Conservation (phyloP, 2,113 vertebrate genomes). For the Motacilla alba region DNA sequence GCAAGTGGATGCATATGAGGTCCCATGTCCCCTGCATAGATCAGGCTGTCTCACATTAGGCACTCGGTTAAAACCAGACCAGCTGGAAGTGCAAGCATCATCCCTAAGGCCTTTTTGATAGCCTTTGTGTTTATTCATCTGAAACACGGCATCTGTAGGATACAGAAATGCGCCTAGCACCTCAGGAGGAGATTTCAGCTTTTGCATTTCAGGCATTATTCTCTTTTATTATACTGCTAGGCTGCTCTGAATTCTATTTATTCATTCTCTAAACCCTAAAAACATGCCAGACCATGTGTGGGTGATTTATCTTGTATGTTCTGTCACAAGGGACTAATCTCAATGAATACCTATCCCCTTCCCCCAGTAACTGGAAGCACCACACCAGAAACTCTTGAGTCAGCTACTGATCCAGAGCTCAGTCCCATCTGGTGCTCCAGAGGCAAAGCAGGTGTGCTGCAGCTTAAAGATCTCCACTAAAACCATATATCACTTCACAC, state of each 20-base stretch:
- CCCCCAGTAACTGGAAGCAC: background rate
- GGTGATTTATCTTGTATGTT: background rate
- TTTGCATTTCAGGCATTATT: background rate
- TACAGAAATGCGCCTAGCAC: background rate
- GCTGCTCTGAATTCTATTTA: background rate
- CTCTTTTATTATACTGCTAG: background rate
- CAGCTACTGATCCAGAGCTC: background rate
- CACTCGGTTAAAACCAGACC: background rate
- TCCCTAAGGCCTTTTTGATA: background rate
- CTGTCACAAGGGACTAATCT: background rate
- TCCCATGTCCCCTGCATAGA: accelerated
- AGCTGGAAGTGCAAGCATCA: background rate
- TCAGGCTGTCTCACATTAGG: accelerated
- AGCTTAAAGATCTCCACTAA: background rate
- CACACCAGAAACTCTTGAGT: background rate
- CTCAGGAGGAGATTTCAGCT: background rate
- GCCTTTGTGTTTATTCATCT: background rate
- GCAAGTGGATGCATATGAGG: accelerated
- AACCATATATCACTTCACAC: background rate
- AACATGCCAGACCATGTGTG: accelerated
- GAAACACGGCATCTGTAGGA: background rate
- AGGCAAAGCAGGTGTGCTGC: background rate
- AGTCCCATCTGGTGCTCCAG: background rate
- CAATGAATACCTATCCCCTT: accelerated
- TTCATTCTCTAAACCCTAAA: background rate